Evolutionary conservation across 2,888 invertebrate genomes (phyloP), one percentile per base, ranked within the genome.

Genomic region (Uropetala carovei): DNA sequence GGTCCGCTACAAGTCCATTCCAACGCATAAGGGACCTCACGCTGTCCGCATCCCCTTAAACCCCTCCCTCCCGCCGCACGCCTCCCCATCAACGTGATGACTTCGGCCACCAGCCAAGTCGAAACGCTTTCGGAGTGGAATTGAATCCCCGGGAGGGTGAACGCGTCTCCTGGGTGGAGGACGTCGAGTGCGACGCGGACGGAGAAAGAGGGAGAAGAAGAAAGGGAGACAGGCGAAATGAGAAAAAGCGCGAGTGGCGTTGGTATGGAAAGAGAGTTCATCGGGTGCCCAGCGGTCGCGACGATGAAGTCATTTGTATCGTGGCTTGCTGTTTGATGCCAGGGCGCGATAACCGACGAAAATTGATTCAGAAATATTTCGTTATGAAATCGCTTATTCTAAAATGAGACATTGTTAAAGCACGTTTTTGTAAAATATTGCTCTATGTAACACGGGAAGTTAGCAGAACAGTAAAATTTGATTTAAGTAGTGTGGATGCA

Each of bases 41-140:
- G 89, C 89, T 89, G 89, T 30, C 64, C 89, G 60, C 30, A 30
- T 89, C 57, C 85, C 58, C 85, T 85, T 9, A 18, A 22, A 60
- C 22, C 75, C 22, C 86, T 27, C 16, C 18, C 56, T 60, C 27
- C 59, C 59, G 27, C 86, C 18, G 27, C 89, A 89, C 89, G 89
- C 89, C 14, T 27, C 30, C 56, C 57, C 89, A 89, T 89, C 60
- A 89, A 27, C 89, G 89, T 89, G 89, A 89, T 89, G 89, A 68
- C 89, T 89, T 64, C 68, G 89, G 89, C 89, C 89, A 89, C 89
- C 89, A 68, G 64, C 64, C 89, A 89, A 89, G 89, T 89, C 89
- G 89, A 89, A 89, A 89, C 64, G 89, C 89, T 89, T 89, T 89
- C 89, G 60, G 89, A 64, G 89, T 68, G 64, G 89, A 89, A 89